phyloP scores from a whole-genome alignment of 2,888 invertebrate genomes.

The Pediacus dermestoides region DNA sequence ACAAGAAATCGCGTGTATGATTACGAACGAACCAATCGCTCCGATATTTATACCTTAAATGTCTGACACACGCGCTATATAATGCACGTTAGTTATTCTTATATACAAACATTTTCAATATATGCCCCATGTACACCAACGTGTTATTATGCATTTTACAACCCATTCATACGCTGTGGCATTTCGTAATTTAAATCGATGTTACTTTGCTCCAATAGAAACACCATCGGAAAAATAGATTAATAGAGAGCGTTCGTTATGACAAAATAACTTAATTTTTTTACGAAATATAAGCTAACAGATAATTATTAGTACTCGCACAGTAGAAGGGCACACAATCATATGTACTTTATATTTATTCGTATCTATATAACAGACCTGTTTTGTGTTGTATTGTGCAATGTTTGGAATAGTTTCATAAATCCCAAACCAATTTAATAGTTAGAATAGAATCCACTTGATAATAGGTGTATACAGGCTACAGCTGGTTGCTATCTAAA shows the following conservation, averaged over 20 bases:
- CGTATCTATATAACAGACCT: too few relatives aligned
- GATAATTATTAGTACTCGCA: too few relatives aligned
- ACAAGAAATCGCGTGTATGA: constrained; percentile 9
- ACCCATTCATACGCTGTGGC: too few relatives aligned
- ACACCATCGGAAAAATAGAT: too few relatives aligned
- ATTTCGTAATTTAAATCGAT: too few relatives aligned
- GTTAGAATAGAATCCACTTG: constrained; percentile 1
- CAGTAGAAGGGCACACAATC: too few relatives aligned
- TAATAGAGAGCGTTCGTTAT: too few relatives aligned
- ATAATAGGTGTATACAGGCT: not conserved
- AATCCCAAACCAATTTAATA: constrained; percentile 1
- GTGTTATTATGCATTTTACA: constrained; percentile 1
- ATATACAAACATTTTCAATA: constrained; percentile 1
- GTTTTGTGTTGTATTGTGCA: not conserved
- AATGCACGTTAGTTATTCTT: not conserved
- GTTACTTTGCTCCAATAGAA: too few relatives aligned
- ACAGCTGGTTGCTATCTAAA: constrained; percentile 2
- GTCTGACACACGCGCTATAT: constrained; percentile 3
- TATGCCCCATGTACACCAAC: constrained; percentile 1
- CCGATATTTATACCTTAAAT: constrained; percentile 2
- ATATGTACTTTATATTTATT: too few relatives aligned
- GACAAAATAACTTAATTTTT: too few relatives aligned
- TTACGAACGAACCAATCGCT: constrained; percentile 7
- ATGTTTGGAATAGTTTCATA: constrained; percentile 1
- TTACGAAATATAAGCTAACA: too few relatives aligned